Conservation (phyloP, 2,888 invertebrate genomes). For the Rhamphomyia laevipes region DNA sequence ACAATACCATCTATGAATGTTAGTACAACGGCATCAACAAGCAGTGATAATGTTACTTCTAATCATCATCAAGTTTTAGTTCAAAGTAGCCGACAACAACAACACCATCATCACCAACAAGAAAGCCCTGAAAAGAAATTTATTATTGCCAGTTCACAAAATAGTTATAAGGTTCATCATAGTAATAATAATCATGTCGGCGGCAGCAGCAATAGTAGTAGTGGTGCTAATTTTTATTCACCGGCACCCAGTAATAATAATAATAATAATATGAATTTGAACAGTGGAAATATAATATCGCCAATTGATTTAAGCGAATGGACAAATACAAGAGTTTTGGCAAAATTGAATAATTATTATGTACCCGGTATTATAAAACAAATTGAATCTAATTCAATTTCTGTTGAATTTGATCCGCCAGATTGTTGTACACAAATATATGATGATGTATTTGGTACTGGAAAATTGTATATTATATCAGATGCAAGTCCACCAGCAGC, state of each 20-base stretch:
- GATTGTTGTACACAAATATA: conserved; percentile 59
- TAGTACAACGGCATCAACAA: conserved; percentile 19
- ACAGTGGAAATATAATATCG: too few species aligned
- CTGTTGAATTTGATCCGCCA: conserved; percentile 71
- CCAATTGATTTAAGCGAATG: conserved; percentile 82
- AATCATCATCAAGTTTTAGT: not conserved
- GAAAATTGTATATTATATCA: conserved; percentile 79
- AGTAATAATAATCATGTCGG: conserved; percentile 24
- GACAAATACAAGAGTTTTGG: conserved; percentile 85
- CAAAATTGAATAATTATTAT: conserved; percentile 70
- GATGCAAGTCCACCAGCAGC: conserved; percentile 83
- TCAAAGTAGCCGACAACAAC: conserved; percentile 20
- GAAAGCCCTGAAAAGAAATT: conserved; percentile 27
- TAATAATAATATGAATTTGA: conserved; percentile 39
- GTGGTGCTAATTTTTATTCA: not conserved
- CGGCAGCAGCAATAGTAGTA: conserved; percentile 41
- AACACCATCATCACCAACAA: conserved; percentile 15
- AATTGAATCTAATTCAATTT: conserved; percentile 56
- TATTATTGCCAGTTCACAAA: conserved; percentile 22
- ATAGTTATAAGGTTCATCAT: not conserved
- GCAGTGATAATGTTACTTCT: not conserved
- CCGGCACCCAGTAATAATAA: conserved; percentile 31
- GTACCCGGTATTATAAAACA: conserved; percentile 80
- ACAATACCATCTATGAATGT: conserved; percentile 18
- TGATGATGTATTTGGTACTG: conserved; percentile 63